These are phyloP conservation scores for Elysia crispata DNA, from an alignment of 2,888 invertebrate genomes.

Conservation along the genomic window DNA sequence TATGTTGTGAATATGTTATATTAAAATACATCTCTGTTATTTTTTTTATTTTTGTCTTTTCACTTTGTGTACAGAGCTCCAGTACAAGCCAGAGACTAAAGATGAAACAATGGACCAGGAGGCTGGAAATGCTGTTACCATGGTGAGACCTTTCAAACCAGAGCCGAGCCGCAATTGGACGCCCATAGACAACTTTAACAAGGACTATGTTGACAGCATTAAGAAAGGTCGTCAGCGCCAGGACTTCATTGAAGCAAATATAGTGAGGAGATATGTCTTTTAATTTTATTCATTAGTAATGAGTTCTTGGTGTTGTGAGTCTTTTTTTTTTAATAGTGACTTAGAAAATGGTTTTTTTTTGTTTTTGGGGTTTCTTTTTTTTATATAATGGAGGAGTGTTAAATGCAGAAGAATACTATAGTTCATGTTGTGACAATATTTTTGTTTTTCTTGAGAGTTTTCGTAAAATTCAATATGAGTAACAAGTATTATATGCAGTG, in stretches of 20 bases:
- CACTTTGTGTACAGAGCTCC: slow-evolving; percentile 54
- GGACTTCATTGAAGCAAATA: slow-evolving; percentile 49
- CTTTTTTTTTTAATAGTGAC: not conserved
- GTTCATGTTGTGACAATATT: too few species aligned
- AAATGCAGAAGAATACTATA: not conserved
- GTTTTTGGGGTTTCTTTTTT: too few species aligned
- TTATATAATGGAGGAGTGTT: not conserved
- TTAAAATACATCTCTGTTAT: not conserved
- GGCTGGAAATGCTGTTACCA: slow-evolving; percentile 44
- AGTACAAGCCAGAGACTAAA: slow-evolving; percentile 40
- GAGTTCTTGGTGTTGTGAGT: not conserved
- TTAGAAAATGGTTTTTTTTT: not conserved
- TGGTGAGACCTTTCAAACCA: slow-evolving; percentile 47
- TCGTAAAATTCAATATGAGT: too few species aligned
- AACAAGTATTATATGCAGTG: too few species aligned
- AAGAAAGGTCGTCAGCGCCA: slow-evolving; percentile 31
- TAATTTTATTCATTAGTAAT: not conserved
- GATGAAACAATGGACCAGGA: slow-evolving; percentile 55
- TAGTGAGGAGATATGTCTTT: slow-evolving; percentile 37
- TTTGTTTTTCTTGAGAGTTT: too few species aligned
- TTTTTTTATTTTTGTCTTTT: not conserved
- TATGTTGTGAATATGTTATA: too few species aligned
- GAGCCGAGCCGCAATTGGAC: slow-evolving; percentile 66
- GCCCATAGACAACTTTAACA: slow-evolving; percentile 73
- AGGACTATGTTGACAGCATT: slow-evolving; percentile 60